Conservation (phyloP, 2,888 invertebrate genomes). For the Eudemis profundana region DNA sequence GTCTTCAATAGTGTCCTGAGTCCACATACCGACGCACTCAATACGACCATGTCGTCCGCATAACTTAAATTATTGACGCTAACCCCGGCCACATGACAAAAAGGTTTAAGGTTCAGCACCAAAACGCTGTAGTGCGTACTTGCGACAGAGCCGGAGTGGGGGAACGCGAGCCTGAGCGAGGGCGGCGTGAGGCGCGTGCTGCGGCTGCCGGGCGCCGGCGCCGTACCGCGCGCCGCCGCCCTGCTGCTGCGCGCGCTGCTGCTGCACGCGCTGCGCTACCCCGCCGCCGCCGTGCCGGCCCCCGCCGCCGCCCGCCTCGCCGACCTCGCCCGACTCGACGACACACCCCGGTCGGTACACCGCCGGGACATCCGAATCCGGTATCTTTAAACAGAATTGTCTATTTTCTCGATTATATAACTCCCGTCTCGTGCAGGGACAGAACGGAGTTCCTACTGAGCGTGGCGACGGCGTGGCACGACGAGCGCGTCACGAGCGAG, state of each 20-base stretch:
- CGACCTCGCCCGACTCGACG: neutral
- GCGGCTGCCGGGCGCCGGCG: conserved; percentile 92
- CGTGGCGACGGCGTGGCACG: conserved; percentile 16
- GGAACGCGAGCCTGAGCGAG: neutral
- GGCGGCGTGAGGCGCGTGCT: conserved; percentile 82
- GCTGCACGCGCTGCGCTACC: conserved; percentile 88
- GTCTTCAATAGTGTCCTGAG: no score
- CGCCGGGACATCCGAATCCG: no score
- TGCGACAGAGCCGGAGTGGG: neutral
- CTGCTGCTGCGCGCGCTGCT: conserved; percentile 92
- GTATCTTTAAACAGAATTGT: no score
- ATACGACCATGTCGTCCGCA: no score
- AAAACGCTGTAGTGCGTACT: no score
- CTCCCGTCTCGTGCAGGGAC: neutral
- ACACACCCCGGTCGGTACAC: no score
- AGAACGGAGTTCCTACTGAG: conserved; percentile 5
- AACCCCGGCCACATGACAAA: no score
- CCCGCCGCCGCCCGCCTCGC: neutral
- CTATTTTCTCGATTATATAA: no score
- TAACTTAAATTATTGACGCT: no score
- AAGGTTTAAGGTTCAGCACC: no score
- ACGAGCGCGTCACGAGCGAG: neutral
- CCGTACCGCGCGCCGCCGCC: conserved; percentile 89
- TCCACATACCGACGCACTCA: no score
- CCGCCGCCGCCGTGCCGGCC: neutral